Evolutionary conservation across 1,140 invertebrate species (phyloP).

Genomic region (Pentalonia nigronervosa): DNA sequence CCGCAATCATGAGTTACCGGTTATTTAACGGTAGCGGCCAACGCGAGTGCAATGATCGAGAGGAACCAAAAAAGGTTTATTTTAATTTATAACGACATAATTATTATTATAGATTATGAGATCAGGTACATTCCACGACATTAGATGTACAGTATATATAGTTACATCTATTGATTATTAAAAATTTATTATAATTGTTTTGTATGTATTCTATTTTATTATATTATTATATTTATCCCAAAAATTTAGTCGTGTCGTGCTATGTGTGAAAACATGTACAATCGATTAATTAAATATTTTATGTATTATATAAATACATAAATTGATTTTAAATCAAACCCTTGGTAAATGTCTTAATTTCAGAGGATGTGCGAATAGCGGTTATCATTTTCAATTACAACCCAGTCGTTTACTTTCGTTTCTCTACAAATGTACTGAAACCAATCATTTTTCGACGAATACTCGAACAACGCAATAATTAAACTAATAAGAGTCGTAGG

Average conservation of each 20-base stretch:
- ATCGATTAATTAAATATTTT: background rate
- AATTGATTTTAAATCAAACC: background rate
- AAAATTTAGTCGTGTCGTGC: background rate
- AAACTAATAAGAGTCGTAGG: background rate
- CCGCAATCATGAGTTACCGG: background rate
- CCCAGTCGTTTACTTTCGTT: background rate
- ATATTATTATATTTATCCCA: too few relatives aligned
- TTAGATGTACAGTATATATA: too few relatives aligned
- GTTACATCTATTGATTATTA: too few relatives aligned
- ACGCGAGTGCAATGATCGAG: too few relatives aligned
- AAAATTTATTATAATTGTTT: too few relatives aligned
- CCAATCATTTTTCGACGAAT: background rate
- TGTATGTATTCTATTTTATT: too few relatives aligned
- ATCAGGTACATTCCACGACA: too few relatives aligned
- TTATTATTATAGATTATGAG: too few relatives aligned
- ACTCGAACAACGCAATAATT: background rate
- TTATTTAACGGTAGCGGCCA: too few relatives aligned
- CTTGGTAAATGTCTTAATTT: background rate
- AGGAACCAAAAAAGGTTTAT: too few relatives aligned
- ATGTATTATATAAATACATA: background rate
- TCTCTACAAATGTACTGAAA: background rate
- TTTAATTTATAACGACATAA: too few relatives aligned
- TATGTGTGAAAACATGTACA: background rate
- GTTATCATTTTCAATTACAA: background rate
- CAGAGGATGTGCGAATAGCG: background rate